Evolutionary conservation across 2,888 invertebrate species (phyloP), one percentile per base, ranked within the genome.

Genomic region (Drosophila anomalata): DNA sequence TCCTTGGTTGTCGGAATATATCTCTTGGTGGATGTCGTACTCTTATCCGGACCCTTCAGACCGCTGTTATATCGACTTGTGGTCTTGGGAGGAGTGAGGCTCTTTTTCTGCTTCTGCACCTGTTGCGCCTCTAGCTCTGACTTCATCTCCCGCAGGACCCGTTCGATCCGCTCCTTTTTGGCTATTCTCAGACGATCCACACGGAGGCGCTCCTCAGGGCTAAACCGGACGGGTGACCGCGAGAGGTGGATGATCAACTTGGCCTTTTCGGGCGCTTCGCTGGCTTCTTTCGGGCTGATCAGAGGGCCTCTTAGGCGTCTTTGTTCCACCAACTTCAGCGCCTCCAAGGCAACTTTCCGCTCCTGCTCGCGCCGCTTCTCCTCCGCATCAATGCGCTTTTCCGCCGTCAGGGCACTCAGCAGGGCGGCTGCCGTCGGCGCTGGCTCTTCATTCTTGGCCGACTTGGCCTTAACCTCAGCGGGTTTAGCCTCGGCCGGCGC

Each of bases 1-100:
- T 83, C 73, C 46, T 83, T 83, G 0, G 55, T 75, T 0, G 82
- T 83, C 52, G 82, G 82, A 39, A 83, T 83, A 24, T 81, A 83
- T 7, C 82, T 77, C 6, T 50, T 52, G 22, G 24, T 7, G n/a
- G 31, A n/a, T 2, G 17, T 7, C 1, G 0, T 5, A 7, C 12
- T 6, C 14, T n/a, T 2, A 14, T 39, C 14, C 7, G 11, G 12
- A 24, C 11, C n/a, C 7, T 6, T 14, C 22, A 12, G 36, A 24
- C 36, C 33, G 3, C 11, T 42, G 1, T 1, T 14, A 14, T 1
- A 17, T 6, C 17, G 41, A 42, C 7, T 12, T 11, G 3, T 20
- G 8, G 26, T n/a, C 8, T 42, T 29, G 9, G n/a, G 8, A 5
- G 29, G 29, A 0, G 22, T 4, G 3, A 22, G 33, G 14, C 6